Conservation (phyloP, 2,113 vertebrate genomes). For the Anguilla rostrata region DNA sequence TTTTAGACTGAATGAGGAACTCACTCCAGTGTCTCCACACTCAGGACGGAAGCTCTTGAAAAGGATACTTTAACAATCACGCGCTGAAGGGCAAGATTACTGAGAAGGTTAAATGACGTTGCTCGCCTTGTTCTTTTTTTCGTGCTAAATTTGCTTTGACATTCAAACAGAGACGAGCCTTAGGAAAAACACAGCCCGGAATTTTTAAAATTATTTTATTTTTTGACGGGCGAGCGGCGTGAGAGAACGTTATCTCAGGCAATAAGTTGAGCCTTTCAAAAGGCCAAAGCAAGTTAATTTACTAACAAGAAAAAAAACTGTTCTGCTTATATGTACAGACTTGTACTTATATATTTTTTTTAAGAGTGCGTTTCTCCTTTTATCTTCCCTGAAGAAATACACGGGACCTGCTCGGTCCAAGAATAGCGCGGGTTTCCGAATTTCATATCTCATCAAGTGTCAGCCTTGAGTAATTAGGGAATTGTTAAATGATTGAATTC, state of each 20-base stretch:
- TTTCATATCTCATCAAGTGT: slow-evolving; percentile 25
- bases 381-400: background rate
- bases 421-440: slow-evolving; percentile 4
- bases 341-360: background rate
- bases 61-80: background rate
- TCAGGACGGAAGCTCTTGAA: background rate
- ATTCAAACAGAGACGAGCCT: background rate
- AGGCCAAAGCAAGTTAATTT: background rate
- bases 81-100: background rate
- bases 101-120: background rate
- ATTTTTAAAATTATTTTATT: too few relatives aligned
- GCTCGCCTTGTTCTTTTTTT: background rate
- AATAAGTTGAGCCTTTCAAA: background rate
- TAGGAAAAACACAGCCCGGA: background rate
- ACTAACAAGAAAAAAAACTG: background rate
- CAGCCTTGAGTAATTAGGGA: slow-evolving; percentile 24
- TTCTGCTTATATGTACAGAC: background rate
- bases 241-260: background rate
- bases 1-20: too few relatives aligned
- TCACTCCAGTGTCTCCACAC: too few relatives aligned
- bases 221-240: background rate
- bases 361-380: background rate
- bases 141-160: background rate
- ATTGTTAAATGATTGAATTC: slow-evolving; percentile 35
- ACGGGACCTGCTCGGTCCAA: background rate